phyloP scores from a whole-genome alignment of 2,888 invertebrate genomes.

The Tenthredo notha region DNA sequence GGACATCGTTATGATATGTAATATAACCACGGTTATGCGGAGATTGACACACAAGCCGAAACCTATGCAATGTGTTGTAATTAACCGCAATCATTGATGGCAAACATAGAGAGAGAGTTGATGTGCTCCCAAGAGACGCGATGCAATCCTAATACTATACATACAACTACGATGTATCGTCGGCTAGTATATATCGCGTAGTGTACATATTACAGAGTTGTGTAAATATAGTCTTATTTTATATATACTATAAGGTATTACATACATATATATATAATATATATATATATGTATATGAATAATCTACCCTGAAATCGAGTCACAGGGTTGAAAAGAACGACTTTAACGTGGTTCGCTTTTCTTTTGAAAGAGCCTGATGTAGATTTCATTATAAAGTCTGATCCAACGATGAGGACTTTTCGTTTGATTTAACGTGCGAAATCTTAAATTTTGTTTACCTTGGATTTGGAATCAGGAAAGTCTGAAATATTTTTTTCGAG shows the following conservation, averaged over 20 bases:
- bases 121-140: conserved; percentile 62
- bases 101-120: conserved; percentile 66
- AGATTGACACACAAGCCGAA: conserved; percentile 69
- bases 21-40: conserved; percentile 47
- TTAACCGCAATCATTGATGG: conserved; percentile 77
- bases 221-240: conserved; percentile 1
- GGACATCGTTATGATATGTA: conserved; percentile 69
- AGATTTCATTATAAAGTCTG: too few relatives aligned
- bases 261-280: neutral
- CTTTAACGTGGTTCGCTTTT: too few relatives aligned
- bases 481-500: too few relatives aligned
- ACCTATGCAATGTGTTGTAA: conserved; percentile 70
- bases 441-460: too few relatives aligned
- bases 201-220: neutral
- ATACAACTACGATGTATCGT: neutral
- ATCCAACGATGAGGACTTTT: too few relatives aligned
- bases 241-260: too few relatives aligned
- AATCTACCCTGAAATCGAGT: neutral
- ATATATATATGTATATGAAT: neutral
- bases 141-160: conserved; percentile 4
- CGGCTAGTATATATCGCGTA: neutral
- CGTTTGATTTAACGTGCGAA: too few relatives aligned
- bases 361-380: too few relatives aligned
- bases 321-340: neutral
- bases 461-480: too few relatives aligned